phyloP scores from a whole-genome alignment of 2,113 vertebrate genomes.

The Ptilonorhynchus violaceus region DNA sequence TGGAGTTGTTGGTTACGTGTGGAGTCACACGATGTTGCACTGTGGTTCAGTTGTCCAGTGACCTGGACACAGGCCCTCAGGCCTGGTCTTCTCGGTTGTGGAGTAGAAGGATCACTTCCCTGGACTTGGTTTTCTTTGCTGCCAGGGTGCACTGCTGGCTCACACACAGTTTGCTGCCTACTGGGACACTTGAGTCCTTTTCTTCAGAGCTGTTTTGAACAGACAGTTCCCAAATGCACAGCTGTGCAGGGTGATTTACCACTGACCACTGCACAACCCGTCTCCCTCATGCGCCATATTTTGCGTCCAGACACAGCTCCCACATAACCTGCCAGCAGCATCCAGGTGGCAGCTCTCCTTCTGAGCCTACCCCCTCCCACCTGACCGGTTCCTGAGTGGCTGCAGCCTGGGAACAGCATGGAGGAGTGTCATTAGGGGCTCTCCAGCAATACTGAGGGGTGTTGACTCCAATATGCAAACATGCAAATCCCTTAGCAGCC shows the following conservation, averaged over 20 bases:
- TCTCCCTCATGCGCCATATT: fast-evolving
- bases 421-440: fast-evolving
- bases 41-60: background rate
- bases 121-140: background rate
- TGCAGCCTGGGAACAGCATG: fast-evolving
- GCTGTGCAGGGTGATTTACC: background rate
- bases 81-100: fast-evolving
- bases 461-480: no score
- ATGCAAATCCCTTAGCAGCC: background rate
- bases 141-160: background rate
- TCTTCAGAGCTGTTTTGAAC: background rate
- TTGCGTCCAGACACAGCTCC: fast-evolving
- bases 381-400: fast-evolving
- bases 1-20: fast-evolving
- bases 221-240: background rate
- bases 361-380: fast-evolving
- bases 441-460: background rate
- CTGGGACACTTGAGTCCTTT: background rate
- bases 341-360: background rate
- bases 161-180: background rate
- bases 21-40: background rate
- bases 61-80: background rate
- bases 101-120: background rate
- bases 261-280: fast-evolving
- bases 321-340: fast-evolving